A percentile compares a stretch with the other conserved stretches of the same genome.
Conservation (phyloP, 2,113 vertebrate species). For the Eretmochelys imbricata region DNA sequence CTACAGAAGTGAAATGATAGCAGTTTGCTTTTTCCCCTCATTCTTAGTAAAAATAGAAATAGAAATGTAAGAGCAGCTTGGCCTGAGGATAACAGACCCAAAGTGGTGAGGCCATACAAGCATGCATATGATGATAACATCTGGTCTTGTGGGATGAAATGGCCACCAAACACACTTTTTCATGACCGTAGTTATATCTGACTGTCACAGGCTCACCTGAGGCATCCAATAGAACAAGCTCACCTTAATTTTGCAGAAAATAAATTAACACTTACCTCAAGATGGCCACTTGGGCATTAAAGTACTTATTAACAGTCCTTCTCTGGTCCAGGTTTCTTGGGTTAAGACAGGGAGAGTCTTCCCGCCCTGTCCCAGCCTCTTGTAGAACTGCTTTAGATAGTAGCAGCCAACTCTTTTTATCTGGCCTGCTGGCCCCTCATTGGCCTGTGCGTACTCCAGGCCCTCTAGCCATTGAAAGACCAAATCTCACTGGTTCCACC, state of each 20-base stretch:
- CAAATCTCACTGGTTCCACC: neutral
- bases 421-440: neutral
- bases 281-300: neutral
- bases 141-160: neutral
- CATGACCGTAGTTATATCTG: neutral
- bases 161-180: neutral
- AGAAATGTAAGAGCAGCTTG: neutral
- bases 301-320: neutral
- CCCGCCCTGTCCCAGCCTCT: neutral
- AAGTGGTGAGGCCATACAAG: rapidly evolving
- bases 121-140: neutral
- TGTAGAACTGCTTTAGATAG: neutral
- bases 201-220: neutral
- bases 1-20: neutral
- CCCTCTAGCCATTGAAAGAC: neutral
- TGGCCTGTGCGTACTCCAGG: neutral
- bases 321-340: neutral
- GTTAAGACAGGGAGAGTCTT: neutral
- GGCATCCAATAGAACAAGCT: neutral
- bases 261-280: neutral
- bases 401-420: neutral
- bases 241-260: neutral
- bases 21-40: neutral
- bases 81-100: neutral
- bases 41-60: neutral